Base-by-base conservation (phyloP, 1,140 invertebrate genomes). In the Drosophila aff. region DNA sequence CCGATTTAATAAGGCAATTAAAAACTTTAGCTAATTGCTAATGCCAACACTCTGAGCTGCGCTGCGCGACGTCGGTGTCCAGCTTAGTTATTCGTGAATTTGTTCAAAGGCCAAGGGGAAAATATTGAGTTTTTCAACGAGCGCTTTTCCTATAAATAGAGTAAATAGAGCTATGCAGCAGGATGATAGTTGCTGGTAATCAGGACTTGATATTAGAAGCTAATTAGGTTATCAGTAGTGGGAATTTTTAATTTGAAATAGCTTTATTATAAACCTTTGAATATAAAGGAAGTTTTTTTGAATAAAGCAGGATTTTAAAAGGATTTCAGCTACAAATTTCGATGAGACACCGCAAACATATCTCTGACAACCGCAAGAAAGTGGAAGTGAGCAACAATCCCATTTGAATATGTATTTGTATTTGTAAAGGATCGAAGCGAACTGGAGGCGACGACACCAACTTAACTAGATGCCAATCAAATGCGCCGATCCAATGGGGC, bases 1-100 rank as follows among this genome's bases (percentile, higher is more conserved):
- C 71, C 65, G 72, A 86, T 85, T 86, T 86, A 86, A 85, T 85
- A 71, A 77, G 72, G 79, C 76, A 80, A 91, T 90, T 86, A 91
- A 81, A 85, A 90, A 86, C 66, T 90, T 90, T 86, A 28, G 63
- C 79, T 91, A 91, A 86, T 80, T 91, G 79, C 76, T 47, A 90
- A 60, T 46, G 58, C 58, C 69, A 87, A 78, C 72, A 76, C 26
- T 50, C 1, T 63, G 13, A 10, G 52, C n/a, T 26, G 11, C 11
- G 50, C 31, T 18, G 44, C 8, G 16, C 47, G 16, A 16, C 47
- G 23, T 26, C 49, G 28, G 23, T 38, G 49, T 53, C 67, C 58
- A 64, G 58, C 36, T 67, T 66, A 44, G 28, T 43, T 66, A 50
- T 33, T 50, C 50, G 40, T 21, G n/a, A 47, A 26, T 46, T 47